Percentiles rank a stretch among this genome's conserved stretches.
These are phyloP conservation scores for Phalacrocorax aristotelis DNA, from an alignment of 2,113 vertebrate genomes.

Conservation along the genomic window DNA sequence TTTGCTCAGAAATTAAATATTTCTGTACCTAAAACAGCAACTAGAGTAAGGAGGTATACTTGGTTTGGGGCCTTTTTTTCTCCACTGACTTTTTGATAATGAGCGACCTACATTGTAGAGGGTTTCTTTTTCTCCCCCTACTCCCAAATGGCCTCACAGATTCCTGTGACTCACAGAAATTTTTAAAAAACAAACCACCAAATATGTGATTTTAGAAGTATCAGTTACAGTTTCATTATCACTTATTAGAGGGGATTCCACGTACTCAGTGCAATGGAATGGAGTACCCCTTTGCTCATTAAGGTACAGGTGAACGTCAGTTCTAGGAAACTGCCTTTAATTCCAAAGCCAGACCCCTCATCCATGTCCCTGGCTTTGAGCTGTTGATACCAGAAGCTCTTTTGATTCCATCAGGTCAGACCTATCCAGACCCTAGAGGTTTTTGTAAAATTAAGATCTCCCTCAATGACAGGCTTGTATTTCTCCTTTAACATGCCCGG, in stretches of 20 bases:
- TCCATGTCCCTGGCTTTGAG: background rate
- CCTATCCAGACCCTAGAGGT: background rate
- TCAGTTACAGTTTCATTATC: conserved; percentile 30
- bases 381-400: background rate
- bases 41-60: background rate
- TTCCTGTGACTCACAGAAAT: conserved; percentile 65
- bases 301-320: background rate
- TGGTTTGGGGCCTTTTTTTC: background rate
- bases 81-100: background rate
- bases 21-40: background rate
- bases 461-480: background rate
- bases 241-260: conserved; percentile 52
- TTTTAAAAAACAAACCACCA: conserved; percentile 47
- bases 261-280: background rate
- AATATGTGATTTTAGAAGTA: conserved; percentile 57
- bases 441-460: background rate
- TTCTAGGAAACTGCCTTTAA: conserved; percentile 2
- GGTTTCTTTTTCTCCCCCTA: background rate
- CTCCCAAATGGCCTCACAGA: background rate
- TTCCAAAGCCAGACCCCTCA: background rate
- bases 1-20: background rate
- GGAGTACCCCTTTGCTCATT: background rate
- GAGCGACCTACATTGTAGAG: background rate
- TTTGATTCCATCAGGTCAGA: background rate
- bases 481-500: background rate